Base-by-base conservation (phyloP, 1,140 invertebrate species). In the Macrosteles quadrilineatus region DNA sequence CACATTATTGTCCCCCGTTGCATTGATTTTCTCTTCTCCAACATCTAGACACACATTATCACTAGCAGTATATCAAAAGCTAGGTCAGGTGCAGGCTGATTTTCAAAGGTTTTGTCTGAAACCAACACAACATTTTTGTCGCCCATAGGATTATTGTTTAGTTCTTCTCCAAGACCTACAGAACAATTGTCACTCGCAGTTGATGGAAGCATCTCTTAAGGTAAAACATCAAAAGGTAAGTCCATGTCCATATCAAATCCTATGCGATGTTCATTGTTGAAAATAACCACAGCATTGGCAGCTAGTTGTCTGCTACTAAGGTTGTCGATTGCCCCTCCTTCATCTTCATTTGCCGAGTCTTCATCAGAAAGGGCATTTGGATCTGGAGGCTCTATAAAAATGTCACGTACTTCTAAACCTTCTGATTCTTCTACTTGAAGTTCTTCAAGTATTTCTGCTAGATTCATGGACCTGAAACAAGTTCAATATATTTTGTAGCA, bases 311-410 rank as follows among this genome's bases (percentile, higher is more conserved):
- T 69, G n/a, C 67, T 59, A 27, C 57, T 63, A 30, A 75, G 50
- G 72, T 74, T 74, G 67, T 75, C 73, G 6, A 73, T 23, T 29
- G 71, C 47, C 12, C 71, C 72, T 21, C 73, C 73, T 71, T 73
- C 69, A 64, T 71, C 68, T 68, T 75, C 73, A 68, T 75, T 71
- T 40, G 36, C 74, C 31, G 73, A 73, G 62, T 73, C 73, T 68
- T 73, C 73, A 25, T 75, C 72, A 25, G 70, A 59, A n/a, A 71
- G 25, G 23, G 43, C 57, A 43, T 53, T 47, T 21, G 2, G 36
- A 23, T 75, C 62, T 27, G 71, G 71, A 29, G 71, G 68, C 17
- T 67, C 68, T 27, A 74, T 75, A 45, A 47, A 73, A 36, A 71
- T 19, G 59, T 57, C 27, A 36, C 27, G 40, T 4, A 69, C 25